A percentile compares a stretch with the other conserved stretches of the same genome.
phyloP scores from a whole-genome alignment of 2,888 invertebrate genomes.

The Myopa tessellatipennis region DNA sequence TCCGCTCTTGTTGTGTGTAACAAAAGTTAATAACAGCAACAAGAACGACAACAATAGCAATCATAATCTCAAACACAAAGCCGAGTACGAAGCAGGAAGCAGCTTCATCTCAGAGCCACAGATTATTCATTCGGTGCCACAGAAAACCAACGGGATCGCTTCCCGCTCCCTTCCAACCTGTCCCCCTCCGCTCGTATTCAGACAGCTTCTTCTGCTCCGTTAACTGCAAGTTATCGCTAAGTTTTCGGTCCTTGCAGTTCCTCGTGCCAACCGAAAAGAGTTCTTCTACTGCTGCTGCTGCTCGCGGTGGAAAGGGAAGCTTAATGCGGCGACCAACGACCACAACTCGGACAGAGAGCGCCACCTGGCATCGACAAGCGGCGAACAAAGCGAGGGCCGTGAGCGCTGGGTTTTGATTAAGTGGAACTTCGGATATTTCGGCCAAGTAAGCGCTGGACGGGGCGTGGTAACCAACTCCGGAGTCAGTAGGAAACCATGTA shows the following conservation, averaged over 20 bases:
- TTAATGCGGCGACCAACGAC: no score
- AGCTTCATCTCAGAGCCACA: slow-evolving; percentile 1
- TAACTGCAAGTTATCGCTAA: background rate
- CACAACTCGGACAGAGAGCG: no score
- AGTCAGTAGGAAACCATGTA: background rate
- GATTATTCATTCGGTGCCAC: slow-evolving; percentile 23
- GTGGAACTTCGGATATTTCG: slow-evolving; percentile 32
- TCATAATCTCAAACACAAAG: slow-evolving; percentile 21
- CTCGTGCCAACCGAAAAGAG: no score
- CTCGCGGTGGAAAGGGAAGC: no score
- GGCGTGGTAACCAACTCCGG: background rate
- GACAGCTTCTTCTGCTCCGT: background rate
- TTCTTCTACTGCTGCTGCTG: no score
- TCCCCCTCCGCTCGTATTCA: background rate
- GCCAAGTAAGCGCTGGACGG: background rate
- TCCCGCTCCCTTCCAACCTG: background rate
- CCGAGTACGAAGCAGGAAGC: slow-evolving; percentile 24
- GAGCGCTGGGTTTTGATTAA: slow-evolving; percentile 42
- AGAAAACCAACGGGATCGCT: slow-evolving; percentile 37
- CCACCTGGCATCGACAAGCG: no score
- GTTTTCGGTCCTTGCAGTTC: no score
- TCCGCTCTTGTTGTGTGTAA: slow-evolving; percentile 26
- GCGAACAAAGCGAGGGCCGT: no score
- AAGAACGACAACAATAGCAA: slow-evolving; percentile 33
- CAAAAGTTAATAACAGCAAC: slow-evolving; percentile 18